Conservation (phyloP, 2,113 vertebrate genomes). For the Opisthocomus hoazin region DNA sequence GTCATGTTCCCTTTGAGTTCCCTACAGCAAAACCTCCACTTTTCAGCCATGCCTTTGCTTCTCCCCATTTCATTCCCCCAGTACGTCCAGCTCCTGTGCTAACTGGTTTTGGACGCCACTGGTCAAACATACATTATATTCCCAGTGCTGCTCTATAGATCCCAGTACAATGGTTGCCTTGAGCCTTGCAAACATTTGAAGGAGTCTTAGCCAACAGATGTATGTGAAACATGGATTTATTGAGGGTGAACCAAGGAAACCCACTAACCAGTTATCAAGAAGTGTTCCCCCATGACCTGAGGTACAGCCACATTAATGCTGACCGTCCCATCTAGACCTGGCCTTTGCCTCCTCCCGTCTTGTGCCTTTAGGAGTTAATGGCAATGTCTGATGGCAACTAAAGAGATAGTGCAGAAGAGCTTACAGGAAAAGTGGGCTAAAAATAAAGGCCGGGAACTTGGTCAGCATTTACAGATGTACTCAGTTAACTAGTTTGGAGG, state of each 20-base stretch:
- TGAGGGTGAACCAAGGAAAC: not conserved
- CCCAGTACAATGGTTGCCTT: not conserved
- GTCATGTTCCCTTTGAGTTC: not conserved
- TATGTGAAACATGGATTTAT: not conserved
- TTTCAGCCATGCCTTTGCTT: not conserved
- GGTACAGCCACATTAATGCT: not conserved
- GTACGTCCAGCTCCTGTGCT: not conserved
- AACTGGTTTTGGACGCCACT: not conserved
- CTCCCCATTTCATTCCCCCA: not conserved
- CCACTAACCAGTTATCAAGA: accelerated
- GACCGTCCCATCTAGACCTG: not conserved
- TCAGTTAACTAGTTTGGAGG: not conserved
- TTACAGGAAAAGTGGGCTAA: not conserved
- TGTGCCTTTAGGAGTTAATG: not conserved
- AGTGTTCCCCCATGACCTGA: not conserved
- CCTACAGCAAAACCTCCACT: not conserved
- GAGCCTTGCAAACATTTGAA: not conserved
- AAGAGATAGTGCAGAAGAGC: not conserved
- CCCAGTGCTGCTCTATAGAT: not conserved
- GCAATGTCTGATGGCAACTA: not conserved
- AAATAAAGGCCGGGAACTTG: slow-evolving; percentile 9
- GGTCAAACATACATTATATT: not conserved
- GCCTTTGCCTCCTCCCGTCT: not conserved
- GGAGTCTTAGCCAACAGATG: not conserved
- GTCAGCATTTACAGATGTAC: slow-evolving; percentile 20